phyloP scores from a whole-genome alignment of 2,113 vertebrate genomes.

The Alethe castanea region DNA sequence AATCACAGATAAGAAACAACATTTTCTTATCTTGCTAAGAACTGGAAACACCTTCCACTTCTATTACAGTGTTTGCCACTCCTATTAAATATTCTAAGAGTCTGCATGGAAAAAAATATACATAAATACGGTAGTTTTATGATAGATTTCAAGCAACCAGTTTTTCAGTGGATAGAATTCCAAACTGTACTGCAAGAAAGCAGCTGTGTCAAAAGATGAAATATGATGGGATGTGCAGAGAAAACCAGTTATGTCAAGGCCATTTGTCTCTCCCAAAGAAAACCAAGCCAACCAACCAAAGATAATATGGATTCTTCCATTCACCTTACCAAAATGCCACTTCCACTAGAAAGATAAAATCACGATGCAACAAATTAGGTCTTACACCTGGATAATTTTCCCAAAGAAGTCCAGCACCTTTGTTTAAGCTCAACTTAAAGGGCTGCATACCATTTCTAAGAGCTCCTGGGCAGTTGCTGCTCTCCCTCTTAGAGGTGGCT shows the following conservation, averaged over 20 bases:
- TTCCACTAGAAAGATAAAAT: neutral
- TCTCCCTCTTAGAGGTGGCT: neutral
- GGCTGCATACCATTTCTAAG: neutral
- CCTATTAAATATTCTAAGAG: neutral
- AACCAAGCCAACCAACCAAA: neutral
- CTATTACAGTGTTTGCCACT: neutral
- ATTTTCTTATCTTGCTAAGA: slow-evolving; percentile 47
- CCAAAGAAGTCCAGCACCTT: neutral
- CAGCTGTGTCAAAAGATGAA: neutral
- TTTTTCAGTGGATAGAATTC: neutral
- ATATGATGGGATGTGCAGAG: neutral
- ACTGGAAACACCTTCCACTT: neutral
- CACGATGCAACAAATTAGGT: neutral
- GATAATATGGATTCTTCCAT: neutral
- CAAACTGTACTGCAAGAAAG: neutral
- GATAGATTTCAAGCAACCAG: neutral
- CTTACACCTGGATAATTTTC: neutral
- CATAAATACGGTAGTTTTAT: neutral
- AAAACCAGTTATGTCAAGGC: neutral
- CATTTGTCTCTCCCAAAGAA: neutral
- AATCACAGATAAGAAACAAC: slow-evolving; percentile 38
- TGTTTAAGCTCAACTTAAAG: neutral
- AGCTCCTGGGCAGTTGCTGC: neutral
- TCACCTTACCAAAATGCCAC: neutral
- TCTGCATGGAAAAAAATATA: neutral